These are phyloP conservation scores for Lagopus leucura DNA, from an alignment of 2,113 vertebrate species.

Conservation along the genomic window DNA sequence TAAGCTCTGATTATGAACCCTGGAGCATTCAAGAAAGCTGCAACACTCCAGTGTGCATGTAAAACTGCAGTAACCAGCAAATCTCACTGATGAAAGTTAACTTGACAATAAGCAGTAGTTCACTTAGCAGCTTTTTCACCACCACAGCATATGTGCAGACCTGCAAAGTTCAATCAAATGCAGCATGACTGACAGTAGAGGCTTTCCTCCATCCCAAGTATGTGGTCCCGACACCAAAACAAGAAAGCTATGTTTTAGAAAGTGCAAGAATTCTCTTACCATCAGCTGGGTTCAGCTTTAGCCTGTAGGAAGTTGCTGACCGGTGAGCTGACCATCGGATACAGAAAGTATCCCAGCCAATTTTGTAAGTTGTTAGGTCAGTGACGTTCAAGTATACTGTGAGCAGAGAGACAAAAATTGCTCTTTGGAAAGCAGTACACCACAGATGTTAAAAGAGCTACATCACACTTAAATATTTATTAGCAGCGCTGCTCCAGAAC, in stretches of 20 bases:
- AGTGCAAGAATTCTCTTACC: conserved; percentile 74
- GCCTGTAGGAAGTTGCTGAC: conserved; percentile 92
- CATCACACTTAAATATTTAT: background rate
- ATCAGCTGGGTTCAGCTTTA: conserved; percentile 89
- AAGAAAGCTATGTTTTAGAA: background rate
- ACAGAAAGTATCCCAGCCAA: conserved; percentile 91
- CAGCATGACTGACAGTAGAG: background rate
- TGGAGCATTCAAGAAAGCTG: background rate
- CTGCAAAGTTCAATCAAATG: background rate
- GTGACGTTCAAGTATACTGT: conserved; percentile 95
- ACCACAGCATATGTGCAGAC: background rate
- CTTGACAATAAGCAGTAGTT: background rate
- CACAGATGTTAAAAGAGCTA: background rate
- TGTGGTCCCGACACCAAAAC: background rate
- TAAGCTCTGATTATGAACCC: background rate
- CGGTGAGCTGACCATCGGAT: conserved; percentile 90
- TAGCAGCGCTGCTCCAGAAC: background rate
- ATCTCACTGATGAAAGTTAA: background rate
- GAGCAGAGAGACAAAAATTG: background rate
- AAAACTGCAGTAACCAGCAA: background rate
- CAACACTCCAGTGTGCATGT: background rate
- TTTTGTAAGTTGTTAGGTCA: conserved; percentile 87
- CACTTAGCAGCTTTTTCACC: background rate
- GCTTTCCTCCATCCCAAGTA: background rate
- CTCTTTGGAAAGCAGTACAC: background rate